phyloP scores from a whole-genome alignment of 92 coral and sea anemone species.

The Parazoanthus atlanticus region DNA sequence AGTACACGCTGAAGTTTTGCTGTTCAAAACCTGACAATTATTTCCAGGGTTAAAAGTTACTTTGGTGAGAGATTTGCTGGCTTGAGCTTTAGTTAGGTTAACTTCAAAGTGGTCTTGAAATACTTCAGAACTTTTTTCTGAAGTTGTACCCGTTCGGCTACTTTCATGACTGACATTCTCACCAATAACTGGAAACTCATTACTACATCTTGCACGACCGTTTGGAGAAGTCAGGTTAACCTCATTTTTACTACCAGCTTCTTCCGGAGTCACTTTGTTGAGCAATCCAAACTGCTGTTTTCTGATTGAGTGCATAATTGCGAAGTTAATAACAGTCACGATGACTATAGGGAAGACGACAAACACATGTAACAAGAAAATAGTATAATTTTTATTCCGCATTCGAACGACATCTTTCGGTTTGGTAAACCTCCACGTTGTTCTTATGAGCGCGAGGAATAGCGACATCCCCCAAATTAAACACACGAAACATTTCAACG shows the following conservation, averaged over 20 bases:
- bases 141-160: not conserved
- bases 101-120: too few species aligned
- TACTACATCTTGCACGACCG: not conserved
- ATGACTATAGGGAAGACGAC: conserved; percentile 58
- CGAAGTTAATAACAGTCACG: conserved; percentile 52
- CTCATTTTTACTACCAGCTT: not conserved
- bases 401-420: not conserved
- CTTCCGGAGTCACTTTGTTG: not conserved
- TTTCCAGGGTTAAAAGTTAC: too few species aligned
- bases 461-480: conserved; percentile 62
- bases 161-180: not conserved
- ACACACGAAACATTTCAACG: conserved; percentile 37
- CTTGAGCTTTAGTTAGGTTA: too few species aligned
- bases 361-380: conserved; percentile 54
- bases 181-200: not conserved
- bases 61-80: too few species aligned
- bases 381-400: conserved; percentile 56
- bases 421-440: conserved; percentile 51
- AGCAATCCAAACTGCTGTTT: conserved; percentile 34
- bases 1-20: too few species aligned
- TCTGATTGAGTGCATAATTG: conserved; percentile 58
- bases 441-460: conserved; percentile 35
- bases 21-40: too few species aligned
- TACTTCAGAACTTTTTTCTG: not conserved
- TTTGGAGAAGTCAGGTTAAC: not conserved